Conservation (phyloP, 2,888 invertebrate genomes). For the Galerucella nymphaeae region DNA sequence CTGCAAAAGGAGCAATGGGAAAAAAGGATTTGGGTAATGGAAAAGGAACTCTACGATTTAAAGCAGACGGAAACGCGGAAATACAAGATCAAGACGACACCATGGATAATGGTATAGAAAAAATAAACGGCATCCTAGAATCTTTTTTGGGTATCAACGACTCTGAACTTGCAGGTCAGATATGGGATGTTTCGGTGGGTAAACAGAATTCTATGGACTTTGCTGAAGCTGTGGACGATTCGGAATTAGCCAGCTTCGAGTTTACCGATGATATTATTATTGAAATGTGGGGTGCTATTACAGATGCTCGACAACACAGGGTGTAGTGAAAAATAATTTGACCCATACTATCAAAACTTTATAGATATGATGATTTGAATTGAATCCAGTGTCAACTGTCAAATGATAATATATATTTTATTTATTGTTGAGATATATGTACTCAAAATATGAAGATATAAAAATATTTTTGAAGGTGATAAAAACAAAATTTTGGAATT, state of each 20-base stretch:
- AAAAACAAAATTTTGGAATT: no score
- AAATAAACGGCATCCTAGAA: conserved; percentile 91
- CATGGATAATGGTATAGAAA: conserved; percentile 85
- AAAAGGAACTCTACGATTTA: conserved; percentile 92
- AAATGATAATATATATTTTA: no score
- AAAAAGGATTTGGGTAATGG: conserved; percentile 85
- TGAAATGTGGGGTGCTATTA: conserved; percentile 97
- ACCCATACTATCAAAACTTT: no score
- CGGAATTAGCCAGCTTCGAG: conserved; percentile 93
- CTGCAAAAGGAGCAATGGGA: conserved; percentile 63
- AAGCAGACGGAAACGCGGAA: conserved; percentile 90
- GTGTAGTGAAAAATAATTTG: conserved; percentile 59
- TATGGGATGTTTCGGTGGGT: conserved; percentile 91
- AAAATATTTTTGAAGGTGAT: no score
- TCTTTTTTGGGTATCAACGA: conserved; percentile 98
- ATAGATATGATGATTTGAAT: no score
- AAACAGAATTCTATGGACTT: conserved; percentile 96
- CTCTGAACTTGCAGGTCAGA: conserved; percentile 87
- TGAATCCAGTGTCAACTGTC: no score
- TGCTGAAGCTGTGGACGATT: conserved; percentile 90
- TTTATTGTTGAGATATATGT: no score
- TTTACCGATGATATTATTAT: conserved; percentile 98
- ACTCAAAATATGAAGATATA: no score
- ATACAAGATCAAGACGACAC: conserved; percentile 90
- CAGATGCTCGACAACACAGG: conserved; percentile 84